A percentile compares a stretch with the other conserved stretches of the same genome.
Conservation (phyloP, 2,797 vertebrate genomes). For the Rhinella marina region DNA sequence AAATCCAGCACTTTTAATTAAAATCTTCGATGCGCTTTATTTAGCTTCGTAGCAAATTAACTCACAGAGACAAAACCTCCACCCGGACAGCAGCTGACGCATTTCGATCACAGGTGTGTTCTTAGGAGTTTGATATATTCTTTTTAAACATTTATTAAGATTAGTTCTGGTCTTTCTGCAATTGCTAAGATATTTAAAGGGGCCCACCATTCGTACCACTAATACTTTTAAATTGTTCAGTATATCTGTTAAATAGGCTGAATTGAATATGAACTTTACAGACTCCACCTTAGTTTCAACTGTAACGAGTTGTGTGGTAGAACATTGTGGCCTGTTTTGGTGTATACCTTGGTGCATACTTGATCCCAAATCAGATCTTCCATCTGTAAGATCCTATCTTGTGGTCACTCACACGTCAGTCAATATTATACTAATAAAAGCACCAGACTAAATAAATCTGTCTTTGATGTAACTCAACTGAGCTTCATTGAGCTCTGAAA, state of each 20-base stretch:
- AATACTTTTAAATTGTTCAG: neutral
- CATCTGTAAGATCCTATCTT: conserved; percentile 24
- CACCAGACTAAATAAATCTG: conserved; percentile 57
- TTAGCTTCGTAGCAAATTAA: too few species aligned
- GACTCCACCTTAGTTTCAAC: neutral
- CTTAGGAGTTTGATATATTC: too few species aligned
- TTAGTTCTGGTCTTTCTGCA: neutral
- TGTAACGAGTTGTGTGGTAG: conserved; percentile 30
- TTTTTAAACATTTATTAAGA: too few species aligned
- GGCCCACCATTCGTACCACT: neutral
- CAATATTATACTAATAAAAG: conserved; percentile 54
- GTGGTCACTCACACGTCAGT: conserved; percentile 28
- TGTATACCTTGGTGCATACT: conserved; percentile 30
- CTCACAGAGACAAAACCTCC: too few species aligned
- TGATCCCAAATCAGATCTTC: conserved; percentile 49
- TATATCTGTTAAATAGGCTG: neutral
- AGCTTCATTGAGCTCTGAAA: conserved; percentile 41
- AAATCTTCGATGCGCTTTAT: too few species aligned
- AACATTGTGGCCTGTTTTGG: conserved; percentile 24
- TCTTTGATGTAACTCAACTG: conserved; percentile 41
- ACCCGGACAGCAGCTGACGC: too few species aligned
- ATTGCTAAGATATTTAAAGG: neutral
- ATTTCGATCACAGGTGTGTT: too few species aligned
- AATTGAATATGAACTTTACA: conserved; percentile 22
- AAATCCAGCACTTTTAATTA: too few species aligned